Evolutionary conservation across 2,113 vertebrate genomes (phyloP), one percentile per base, ranked within the genome.

Genomic region (Anthoscopus minutus): DNA sequence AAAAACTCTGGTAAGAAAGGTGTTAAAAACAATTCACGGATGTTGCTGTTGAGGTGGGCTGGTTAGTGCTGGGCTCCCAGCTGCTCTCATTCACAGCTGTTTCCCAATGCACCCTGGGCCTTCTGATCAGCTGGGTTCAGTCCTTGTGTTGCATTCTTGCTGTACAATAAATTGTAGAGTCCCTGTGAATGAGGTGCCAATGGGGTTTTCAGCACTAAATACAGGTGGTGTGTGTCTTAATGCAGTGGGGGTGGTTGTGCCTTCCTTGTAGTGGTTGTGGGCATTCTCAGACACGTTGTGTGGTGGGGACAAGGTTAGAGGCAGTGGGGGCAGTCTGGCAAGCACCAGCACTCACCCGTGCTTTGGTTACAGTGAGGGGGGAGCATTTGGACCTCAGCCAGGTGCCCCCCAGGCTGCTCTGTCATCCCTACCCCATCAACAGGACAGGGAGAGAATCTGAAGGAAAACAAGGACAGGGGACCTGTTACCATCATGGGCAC

Each of bases 1-100:
- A n/a, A 58, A 85, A 57, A 14, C 14, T 7, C 1, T 5, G 18
- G 7, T 18, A 11, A 27, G 64, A 25, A 65, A 15, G 60, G 37
- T 51, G 66, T 65, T 45, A 4, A 4, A 31, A 21, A 11, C 47
- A 13, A 1, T 25, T 3, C 0, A 0, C 14, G 73, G 54, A 1
- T 40, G 60, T 4, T 38, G 81, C 51, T 61, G 62, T 18, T 7
- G 48, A 18, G 38, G 28, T 25, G n/a, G 37, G 37, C 62, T 74
- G 61, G 24, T 53, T 15, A 0, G 9, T 74, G 70, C 69, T 74
- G 47, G n/a, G 54, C 50, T 69, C 33, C 25, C 15, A 13, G 37
- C 67, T 58, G 48, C 56, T 57, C 30, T 16, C 3, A 1, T 35
- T 42, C 37, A 23, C 44, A 7, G 6, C 35, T 30, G 8, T 7